Conservation (phyloP, 2,113 vertebrate genomes). For the Paramisgurnus dabryanus region DNA sequence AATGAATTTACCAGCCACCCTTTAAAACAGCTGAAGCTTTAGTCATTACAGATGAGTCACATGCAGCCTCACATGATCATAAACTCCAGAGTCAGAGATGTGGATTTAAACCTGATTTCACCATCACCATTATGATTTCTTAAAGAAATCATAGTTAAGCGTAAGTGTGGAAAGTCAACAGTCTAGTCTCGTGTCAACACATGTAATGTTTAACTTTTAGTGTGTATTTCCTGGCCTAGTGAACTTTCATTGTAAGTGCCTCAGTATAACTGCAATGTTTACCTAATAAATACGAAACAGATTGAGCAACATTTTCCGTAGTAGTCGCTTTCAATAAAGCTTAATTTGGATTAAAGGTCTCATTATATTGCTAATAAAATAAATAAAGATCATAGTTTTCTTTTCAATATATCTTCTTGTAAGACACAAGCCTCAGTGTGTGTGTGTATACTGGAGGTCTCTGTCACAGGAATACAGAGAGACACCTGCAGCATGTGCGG, state of each 20-base stretch:
- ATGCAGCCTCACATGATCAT: background rate
- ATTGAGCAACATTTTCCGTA: too few species aligned
- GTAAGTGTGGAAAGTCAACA: background rate
- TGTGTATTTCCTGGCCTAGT: background rate
- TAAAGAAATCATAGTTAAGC: background rate
- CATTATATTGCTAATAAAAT: background rate
- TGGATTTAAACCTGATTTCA: background rate
- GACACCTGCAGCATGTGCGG: conserved; percentile 38
- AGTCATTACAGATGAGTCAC: background rate
- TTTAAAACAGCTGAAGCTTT: background rate
- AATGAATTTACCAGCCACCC: background rate
- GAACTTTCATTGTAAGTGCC: too few species aligned
- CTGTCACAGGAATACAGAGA: conserved; percentile 50
- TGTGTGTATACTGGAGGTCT: conserved; percentile 56
- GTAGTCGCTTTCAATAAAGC: background rate
- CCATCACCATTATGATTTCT: background rate
- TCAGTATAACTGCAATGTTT: background rate
- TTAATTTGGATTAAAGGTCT: background rate
- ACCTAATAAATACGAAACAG: background rate
- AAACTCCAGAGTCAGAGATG: conserved; percentile 3
- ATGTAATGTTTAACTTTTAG: background rate
- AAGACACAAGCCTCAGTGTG: conserved; percentile 51
- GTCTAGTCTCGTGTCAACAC: background rate
- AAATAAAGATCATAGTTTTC: background rate
- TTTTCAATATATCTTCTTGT: background rate